phyloP scores from a whole-genome alignment of 2,888 invertebrate species.

The Blera fallax region DNA sequence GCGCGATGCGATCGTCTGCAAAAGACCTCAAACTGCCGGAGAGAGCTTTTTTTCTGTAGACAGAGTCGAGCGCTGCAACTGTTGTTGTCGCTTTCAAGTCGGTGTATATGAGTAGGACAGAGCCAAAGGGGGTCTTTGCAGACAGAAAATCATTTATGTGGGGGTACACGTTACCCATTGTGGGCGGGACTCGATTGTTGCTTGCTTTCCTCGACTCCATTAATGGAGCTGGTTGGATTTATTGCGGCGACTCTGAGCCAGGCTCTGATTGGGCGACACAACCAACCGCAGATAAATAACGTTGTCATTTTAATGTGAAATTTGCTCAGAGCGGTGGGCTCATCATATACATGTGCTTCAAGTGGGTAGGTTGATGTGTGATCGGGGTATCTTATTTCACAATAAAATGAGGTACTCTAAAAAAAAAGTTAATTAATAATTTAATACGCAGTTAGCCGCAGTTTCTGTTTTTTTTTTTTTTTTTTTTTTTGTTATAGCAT shows the following conservation, averaged over 20 bases:
- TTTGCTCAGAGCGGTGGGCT: conserved; percentile 5
- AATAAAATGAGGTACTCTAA: conserved; percentile 14
- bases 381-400: conserved; percentile 57
- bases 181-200: conserved; percentile 53
- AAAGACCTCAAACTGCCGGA: conserved; percentile 7
- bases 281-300: conserved; percentile 57
- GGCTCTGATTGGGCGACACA: conserved; percentile 55
- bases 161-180: conserved; percentile 25
- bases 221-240: conserved; percentile 66
- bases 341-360: background rate
- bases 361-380: conserved; percentile 49
- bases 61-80: background rate
- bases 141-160: conserved; percentile 4
- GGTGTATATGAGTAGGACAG: background rate
- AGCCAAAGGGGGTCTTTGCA: conserved; percentile 35
- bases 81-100: conserved; percentile 12
- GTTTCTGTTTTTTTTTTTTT: too few species aligned
- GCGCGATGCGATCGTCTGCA: conserved; percentile 55
- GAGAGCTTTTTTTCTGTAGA: conserved; percentile 62
- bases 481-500: conserved; percentile 35
- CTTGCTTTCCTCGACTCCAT: conserved; percentile 43
- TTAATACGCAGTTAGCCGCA: conserved; percentile 56
- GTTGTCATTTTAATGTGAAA: conserved; percentile 54
- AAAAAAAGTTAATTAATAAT: conserved; percentile 25
- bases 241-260: conserved; percentile 22